Evolutionary conservation across 2,797 vertebrate genomes (phyloP), one percentile per base, ranked within the genome.

Genomic region (Echiichthys vipera): DNA sequence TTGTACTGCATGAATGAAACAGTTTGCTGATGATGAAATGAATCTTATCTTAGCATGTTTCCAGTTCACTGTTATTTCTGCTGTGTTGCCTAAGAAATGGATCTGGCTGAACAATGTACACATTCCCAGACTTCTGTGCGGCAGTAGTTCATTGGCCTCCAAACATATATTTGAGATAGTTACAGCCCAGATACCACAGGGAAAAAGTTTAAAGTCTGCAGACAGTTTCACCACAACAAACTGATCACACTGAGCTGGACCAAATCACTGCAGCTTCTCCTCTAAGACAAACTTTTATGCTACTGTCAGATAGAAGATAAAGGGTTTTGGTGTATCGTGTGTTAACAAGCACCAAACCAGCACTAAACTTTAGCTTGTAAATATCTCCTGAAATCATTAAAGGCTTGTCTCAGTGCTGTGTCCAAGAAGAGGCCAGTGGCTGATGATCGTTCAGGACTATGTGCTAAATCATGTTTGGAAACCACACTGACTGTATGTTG

Each of bases 351-450:
- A 54, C 12, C 37, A 43, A 58, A 30, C 7, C 2, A 22, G 14
- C 54, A 51, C 22, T 20, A 22, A 17, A 46, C 6, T n/a, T 70
- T 20, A 5, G n/a, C 45, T 65, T 57, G 63, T 57, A 34, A 49
- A 65, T 76, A 37, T 40, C 51, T 59, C 36, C 30, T 27, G 14
- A 39, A 65, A 27, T 20, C 5, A 24, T 6, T 22, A 25, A 51
- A 39, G 14, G 7, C 13, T 51, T 46, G 22, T 56, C 3, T 45
- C 42, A 22, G 5, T 32, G 13, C n/a, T 30, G 6, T 47, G 40
- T 53, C 27, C 47, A 66, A 25, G 17, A 45, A 27, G 39, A 47
- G 43, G 11, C 22, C 43, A 65, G 32, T n/a, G 24, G n/a, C 1
- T 27, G 37, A 30, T 65, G 13, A 46, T 30, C n/a, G 8, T 57